Evolutionary conservation across 64 coral and sea anemone genomes (phyloP), one percentile per base, ranked within the genome.

Genomic region (Montipora cactus): DNA sequence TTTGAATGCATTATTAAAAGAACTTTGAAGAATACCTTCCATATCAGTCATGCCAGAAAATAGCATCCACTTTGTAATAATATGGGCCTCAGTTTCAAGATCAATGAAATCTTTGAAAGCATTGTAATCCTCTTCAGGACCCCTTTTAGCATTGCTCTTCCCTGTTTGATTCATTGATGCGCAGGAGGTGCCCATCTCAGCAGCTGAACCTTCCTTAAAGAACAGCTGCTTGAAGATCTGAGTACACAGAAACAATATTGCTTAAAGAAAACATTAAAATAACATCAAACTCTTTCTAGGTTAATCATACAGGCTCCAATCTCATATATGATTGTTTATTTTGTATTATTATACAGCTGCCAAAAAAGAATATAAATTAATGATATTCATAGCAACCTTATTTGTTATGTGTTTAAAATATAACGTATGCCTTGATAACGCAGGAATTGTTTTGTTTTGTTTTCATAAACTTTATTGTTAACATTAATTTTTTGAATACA

Each of bases 71-170:
- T 19, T 48, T 45, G 57, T 68, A 5, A 94, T 71, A 61, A 94
- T 70, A 59, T 95, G 87, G 49, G 87, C 93, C 55, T 95, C 87
- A 37, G 88, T 77, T 90, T 95, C 93, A 75, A 37, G 44, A 18
- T 90, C 93, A 78, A 90, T 76, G 16, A 95, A 95, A 51, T 95
- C 93, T 85, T 74, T 95, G 87, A 61, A 95, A 4, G 87, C 87
- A 90, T 95, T 95, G 49, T 90, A 95, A 18, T 95, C 93, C 74
- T 67, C 53, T 37, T 95, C 79, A 77, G 93, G 80, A 37, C 93
- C 88, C 18, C 64, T 89, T 53, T 86, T 95, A 67, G 88, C 88
- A 79, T 95, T 95, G 11, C 80, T 90, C 62, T 90, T 90, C 0
- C 88, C 88, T 55, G 72, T 78, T 19, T 75, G 84, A 59, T 90